A percentile compares a stretch with the other conserved stretches of the same genome.
Evolutionary conservation across 2,888 invertebrate species (phyloP).

Genomic region (Norana najaformis): DNA sequence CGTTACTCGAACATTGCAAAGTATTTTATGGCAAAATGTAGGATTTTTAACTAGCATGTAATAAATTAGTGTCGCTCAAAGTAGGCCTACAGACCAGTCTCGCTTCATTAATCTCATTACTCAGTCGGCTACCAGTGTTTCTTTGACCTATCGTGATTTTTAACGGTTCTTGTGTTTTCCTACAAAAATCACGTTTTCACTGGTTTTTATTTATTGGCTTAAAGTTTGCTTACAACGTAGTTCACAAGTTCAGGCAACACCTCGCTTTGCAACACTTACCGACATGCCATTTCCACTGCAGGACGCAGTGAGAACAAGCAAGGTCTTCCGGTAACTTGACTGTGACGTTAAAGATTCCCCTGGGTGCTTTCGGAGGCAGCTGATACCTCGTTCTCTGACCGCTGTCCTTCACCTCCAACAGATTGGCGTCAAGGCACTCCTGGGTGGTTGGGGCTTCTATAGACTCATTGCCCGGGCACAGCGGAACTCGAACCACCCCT

Average conservation of each 20-base stretch:
- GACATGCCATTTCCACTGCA: conserved; percentile 46
- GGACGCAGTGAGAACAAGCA: conserved; percentile 42
- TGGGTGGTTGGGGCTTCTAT: neutral
- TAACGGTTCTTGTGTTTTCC: no score
- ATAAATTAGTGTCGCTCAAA: no score
- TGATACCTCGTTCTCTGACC: conserved; percentile 29
- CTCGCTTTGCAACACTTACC: conserved; percentile 34
- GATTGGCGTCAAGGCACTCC: conserved; percentile 39
- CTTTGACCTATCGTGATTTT: no score
- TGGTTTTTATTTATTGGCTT: no score
- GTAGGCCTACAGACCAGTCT: no score
- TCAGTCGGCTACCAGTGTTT: no score
- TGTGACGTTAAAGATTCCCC: conserved; percentile 20
- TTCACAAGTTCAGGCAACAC: neutral
- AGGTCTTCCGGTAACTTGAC: conserved; percentile 38
- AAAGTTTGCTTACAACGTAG: no score
- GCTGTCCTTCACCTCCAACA: conserved; percentile 38
- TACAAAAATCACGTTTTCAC: no score
- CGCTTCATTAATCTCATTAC: no score
- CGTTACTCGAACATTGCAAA: no score
- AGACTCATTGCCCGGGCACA: conserved; percentile 36
- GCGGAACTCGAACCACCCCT: conserved; percentile 44
- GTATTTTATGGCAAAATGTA: no score
- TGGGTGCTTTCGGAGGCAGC: neutral
- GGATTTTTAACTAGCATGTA: no score